A percentile compares a stretch with the other conserved stretches of the same genome.
phyloP scores from a whole-genome alignment of 2,113 vertebrate species.

The Grus americana region DNA sequence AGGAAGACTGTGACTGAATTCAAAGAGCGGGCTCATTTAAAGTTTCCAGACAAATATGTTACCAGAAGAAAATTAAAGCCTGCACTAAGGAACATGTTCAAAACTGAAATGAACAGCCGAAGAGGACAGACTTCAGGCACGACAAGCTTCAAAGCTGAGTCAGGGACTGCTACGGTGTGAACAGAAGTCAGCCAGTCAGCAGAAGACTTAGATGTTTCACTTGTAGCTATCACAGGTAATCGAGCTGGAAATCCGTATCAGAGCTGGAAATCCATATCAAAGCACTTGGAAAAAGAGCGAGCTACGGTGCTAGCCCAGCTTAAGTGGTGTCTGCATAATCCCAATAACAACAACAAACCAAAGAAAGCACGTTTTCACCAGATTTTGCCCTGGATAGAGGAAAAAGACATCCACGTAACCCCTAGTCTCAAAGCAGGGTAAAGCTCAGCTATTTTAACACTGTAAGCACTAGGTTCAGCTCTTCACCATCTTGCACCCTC shows the following conservation, averaged over 20 bases:
- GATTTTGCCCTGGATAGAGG: not conserved
- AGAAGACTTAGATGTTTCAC: not conserved
- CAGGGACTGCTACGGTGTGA: accelerated
- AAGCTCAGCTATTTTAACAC: accelerated
- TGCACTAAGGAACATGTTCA: not conserved
- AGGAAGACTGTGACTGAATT: not conserved
- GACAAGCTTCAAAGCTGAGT: not conserved
- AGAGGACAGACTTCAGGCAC: not conserved
- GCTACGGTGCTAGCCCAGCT: not conserved
- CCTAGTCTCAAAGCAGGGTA: not conserved
- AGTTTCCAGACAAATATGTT: not conserved
- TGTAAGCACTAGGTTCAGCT: not conserved
- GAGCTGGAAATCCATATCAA: not conserved
- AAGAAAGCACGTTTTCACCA: not conserved
- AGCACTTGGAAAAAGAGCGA: not conserved
- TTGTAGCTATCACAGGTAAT: not conserved
- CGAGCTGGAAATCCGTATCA: not conserved
- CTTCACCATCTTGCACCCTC: not conserved
- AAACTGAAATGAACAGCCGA: not conserved
- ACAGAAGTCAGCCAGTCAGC: not conserved
- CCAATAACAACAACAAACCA: not conserved
- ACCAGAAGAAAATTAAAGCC: not conserved
- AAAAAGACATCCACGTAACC: not conserved
- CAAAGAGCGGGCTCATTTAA: not conserved
- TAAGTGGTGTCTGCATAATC: not conserved